These are phyloP conservation scores for Sphaerophoria taeniata DNA, from an alignment of 2,888 invertebrate species.

Conservation along the genomic window DNA sequence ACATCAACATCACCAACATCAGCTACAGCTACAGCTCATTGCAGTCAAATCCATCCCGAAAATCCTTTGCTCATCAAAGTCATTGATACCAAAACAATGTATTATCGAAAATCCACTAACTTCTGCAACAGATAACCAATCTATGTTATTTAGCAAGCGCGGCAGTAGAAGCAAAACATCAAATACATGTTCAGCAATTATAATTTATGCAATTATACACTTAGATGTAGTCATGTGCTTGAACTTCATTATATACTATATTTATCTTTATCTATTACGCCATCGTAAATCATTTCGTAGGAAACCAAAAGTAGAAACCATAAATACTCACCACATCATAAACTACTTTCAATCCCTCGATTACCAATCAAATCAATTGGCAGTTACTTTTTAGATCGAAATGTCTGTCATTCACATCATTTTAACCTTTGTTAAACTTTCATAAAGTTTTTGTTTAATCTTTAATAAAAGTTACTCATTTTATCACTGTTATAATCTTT, in stretches of 20 bases:
- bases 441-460: too few species aligned
- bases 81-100: constrained; percentile 68
- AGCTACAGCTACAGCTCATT: constrained; percentile 46
- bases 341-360: constrained; percentile 46
- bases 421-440: too few species aligned
- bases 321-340: constrained; percentile 64
- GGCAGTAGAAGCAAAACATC: constrained; percentile 69
- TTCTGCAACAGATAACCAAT: constrained; percentile 71
- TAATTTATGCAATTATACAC: constrained; percentile 67
- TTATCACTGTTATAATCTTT: constrained; percentile 48
- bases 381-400: constrained; percentile 36
- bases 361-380: constrained; percentile 32
- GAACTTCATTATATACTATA: constrained; percentile 80
- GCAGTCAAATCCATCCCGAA: constrained; percentile 72
- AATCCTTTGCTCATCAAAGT: constrained; percentile 74
- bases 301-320: constrained; percentile 77
- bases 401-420: not conserved
- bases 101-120: constrained; percentile 75
- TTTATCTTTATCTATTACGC: constrained; percentile 81
- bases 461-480: constrained; percentile 1
- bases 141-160: constrained; percentile 66
- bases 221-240: constrained; percentile 77
- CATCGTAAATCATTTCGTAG: constrained; percentile 83
- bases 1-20: constrained; percentile 62
- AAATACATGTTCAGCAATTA: constrained; percentile 65